Evolutionary conservation across 2,113 vertebrate genomes (phyloP).

Genomic region (Platysternon megacephalum): DNA sequence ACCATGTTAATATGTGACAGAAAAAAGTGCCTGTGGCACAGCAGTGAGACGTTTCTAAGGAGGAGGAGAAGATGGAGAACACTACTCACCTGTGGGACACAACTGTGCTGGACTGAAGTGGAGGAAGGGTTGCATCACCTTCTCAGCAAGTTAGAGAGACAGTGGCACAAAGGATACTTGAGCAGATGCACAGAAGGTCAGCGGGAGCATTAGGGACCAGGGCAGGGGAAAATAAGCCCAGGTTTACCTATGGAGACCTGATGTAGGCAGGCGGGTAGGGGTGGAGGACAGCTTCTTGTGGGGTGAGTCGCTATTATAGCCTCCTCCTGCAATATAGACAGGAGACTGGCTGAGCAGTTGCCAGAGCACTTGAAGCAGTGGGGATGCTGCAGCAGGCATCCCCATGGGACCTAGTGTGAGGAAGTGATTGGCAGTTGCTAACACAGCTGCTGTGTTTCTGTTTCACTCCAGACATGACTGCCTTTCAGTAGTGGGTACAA

Average conservation of each 20-base stretch:
- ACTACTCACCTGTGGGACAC: background rate
- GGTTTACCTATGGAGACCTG: too few relatives aligned
- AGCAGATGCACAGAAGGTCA: background rate
- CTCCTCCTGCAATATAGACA: background rate
- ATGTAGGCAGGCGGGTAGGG: too few relatives aligned
- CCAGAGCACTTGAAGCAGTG: background rate
- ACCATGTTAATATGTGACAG: background rate
- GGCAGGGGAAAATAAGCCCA: background rate
- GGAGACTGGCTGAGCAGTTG: background rate
- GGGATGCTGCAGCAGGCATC: background rate
- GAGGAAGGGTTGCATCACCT: background rate
- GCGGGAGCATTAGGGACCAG: background rate
- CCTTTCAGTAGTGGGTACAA: background rate
- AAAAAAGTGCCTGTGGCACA: background rate
- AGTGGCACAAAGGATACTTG: accelerated
- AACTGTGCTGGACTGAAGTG: background rate
- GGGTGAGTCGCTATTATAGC: background rate
- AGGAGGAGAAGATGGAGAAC: background rate
- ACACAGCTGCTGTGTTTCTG: background rate
- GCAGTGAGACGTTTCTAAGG: background rate
- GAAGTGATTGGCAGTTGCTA: background rate
- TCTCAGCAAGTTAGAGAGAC: background rate
- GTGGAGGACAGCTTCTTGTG: background rate
- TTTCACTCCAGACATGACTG: background rate
- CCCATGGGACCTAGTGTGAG: background rate